phyloP scores from a whole-genome alignment of 2,113 vertebrate species.

The Pluvialis apricaria region DNA sequence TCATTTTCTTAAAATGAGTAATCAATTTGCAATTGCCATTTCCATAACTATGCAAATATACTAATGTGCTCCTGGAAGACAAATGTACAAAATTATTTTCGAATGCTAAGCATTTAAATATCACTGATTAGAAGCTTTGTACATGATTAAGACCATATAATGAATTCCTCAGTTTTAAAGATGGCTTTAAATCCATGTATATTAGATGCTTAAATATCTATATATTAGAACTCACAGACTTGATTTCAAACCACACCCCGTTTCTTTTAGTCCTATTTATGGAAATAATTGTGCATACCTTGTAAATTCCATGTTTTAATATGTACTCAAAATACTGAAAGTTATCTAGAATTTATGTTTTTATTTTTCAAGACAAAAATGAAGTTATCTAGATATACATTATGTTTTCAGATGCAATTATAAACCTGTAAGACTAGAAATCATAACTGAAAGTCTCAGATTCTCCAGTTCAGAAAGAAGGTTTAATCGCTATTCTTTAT shows the following conservation, averaged over 20 bases:
- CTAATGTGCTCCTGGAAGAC: not conserved
- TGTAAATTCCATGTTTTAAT: not conserved
- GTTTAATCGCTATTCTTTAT: not conserved
- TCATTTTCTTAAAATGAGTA: not conserved
- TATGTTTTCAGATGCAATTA: not conserved
- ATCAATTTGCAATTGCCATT: not conserved
- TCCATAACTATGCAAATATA: conserved; percentile 13
- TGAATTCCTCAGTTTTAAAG: not conserved
- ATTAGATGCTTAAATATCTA: not conserved
- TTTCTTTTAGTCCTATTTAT: not conserved
- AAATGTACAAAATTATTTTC: not conserved
- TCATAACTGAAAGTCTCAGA: not conserved
- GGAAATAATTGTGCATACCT: not conserved
- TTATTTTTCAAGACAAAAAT: not conserved
- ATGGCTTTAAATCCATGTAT: not conserved
- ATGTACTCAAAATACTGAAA: not conserved
- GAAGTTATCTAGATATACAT: not conserved
- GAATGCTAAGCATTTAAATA: not conserved
- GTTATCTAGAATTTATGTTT: not conserved
- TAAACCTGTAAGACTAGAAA: not conserved
- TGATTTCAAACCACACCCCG: not conserved
- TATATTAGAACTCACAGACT: not conserved
- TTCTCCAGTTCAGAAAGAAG: not conserved
- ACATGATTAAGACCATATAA: not conserved
- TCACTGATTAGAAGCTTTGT: conserved; percentile 4